Evolutionary conservation across 2,797 vertebrate genomes (phyloP).

Genomic region (Parauchenoglanis punctatus): DNA sequence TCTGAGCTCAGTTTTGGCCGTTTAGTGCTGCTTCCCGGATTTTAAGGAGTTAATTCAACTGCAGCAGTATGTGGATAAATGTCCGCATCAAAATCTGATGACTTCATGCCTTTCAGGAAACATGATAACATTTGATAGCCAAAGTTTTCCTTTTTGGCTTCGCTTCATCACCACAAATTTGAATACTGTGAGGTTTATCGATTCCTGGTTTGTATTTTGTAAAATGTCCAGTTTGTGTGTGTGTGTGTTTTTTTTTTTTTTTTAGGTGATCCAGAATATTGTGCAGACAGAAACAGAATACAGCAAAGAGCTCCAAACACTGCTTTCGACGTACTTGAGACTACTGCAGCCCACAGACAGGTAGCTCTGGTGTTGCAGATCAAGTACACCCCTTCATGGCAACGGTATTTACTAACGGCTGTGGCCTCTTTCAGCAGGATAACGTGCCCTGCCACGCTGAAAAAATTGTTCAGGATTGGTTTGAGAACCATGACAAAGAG

Average conservation of each 20-base stretch:
- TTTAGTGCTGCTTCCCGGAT: background rate
- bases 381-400: no score
- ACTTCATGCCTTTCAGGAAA: background rate
- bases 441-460: no score
- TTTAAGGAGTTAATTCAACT: background rate
- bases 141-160: background rate
- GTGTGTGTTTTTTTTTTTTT: background rate
- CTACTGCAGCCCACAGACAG: constrained; percentile 91
- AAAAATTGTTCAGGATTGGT: no score
- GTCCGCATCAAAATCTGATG: background rate
- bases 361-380: constrained; percentile 63
- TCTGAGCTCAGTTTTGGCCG: background rate
- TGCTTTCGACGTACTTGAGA: constrained; percentile 90
- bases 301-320: constrained; percentile 92
- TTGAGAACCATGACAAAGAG: no score
- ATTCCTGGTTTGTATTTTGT: background rate
- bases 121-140: background rate
- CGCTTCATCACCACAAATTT: background rate
- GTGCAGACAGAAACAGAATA: constrained; percentile 97
- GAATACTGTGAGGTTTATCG: background rate
- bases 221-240: no score
- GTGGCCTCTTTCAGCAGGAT: no score
- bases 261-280: constrained; percentile 97
- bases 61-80: background rate
- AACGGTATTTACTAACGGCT: no score